These are phyloP conservation scores for Aphelenchoides bicaudatus DNA, from an alignment of 2,888 invertebrate species.

Conservation along the genomic window DNA sequence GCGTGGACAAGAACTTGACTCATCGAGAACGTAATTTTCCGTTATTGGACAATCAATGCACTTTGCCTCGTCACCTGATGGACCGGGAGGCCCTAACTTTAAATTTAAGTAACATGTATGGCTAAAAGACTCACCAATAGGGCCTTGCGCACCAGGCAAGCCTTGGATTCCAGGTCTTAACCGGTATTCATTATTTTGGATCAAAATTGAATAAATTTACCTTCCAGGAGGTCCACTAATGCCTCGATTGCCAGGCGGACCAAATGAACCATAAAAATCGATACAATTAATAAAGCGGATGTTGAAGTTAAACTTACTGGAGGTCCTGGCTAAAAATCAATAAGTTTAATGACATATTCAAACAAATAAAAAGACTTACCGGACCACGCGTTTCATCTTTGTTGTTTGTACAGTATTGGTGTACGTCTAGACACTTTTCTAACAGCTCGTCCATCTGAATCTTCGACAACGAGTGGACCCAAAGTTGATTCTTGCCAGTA, in stretches of 20 bases:
- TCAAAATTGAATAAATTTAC: constrained; percentile 3
- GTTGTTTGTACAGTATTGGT: constrained; percentile 55
- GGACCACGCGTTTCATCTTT: constrained; percentile 30
- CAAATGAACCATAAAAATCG: constrained; percentile 27
- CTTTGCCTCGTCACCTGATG: constrained; percentile 47
- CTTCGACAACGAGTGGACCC: constrained; percentile 40
- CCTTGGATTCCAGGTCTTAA: constrained; percentile 31
- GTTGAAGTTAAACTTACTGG: too few species aligned
- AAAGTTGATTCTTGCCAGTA: constrained; percentile 25
- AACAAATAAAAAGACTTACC: constrained; percentile 20
- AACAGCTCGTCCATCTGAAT: constrained; percentile 53
- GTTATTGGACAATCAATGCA: constrained; percentile 51
- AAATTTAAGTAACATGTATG: not conserved
- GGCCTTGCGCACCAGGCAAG: constrained; percentile 26
- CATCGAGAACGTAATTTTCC: constrained; percentile 29
- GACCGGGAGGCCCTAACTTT: constrained; percentile 43
- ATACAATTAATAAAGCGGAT: too few species aligned
- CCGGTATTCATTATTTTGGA: too few species aligned
- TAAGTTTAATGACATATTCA: not conserved
- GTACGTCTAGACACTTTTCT: constrained; percentile 54
- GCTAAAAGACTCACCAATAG: constrained; percentile 8
- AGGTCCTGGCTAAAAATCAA: too few species aligned
- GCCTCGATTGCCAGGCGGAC: constrained; percentile 34
- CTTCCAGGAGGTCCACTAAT: constrained; percentile 23
- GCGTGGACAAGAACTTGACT: constrained; percentile 9